A percentile compares a stretch with the other conserved stretches of the same genome.
phyloP scores from a whole-genome alignment of 2,888 invertebrate genomes.

The Agrochola circellaris region DNA sequence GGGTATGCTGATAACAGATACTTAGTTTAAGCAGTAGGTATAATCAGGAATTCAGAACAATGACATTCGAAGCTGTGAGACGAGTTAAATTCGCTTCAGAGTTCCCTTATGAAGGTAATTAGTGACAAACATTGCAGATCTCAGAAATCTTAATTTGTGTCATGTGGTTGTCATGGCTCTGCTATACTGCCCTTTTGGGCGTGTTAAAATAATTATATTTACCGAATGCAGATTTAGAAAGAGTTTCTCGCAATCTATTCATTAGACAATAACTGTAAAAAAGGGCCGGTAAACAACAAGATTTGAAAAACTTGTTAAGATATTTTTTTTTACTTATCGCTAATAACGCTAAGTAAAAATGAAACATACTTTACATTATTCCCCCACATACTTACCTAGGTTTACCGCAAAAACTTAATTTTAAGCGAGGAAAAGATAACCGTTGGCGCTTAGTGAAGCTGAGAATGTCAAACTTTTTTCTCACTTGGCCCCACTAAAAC shows the following conservation, averaged over 20 bases:
- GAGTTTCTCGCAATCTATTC: not conserved
- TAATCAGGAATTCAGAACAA: not conserved
- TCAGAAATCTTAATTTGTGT: not conserved
- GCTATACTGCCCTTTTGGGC: not conserved
- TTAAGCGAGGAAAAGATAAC: constrained; percentile 15
- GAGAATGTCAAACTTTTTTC: constrained; percentile 56
- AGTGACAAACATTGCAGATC: constrained; percentile 9
- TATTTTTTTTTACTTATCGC: not conserved
- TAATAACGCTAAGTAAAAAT: not conserved
- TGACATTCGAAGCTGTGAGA: not conserved
- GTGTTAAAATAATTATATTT: not conserved
- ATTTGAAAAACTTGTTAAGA: not conserved
- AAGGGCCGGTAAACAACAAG: not conserved
- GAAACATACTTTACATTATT: not conserved
- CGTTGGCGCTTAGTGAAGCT: constrained; percentile 32
- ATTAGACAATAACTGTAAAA: not conserved
- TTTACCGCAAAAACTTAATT: not conserved
- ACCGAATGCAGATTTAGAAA: not conserved
- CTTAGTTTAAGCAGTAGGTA: not conserved
- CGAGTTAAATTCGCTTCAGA: constrained; percentile 1
- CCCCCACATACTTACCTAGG: not conserved
- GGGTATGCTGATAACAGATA: not conserved
- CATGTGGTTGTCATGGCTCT: not conserved
- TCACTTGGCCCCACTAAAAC: constrained; percentile 49
- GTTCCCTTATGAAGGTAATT: constrained; percentile 13